These are phyloP conservation scores for Siphonodentalium dalli DNA, from an alignment of 2,888 invertebrate species.

Conservation along the genomic window DNA sequence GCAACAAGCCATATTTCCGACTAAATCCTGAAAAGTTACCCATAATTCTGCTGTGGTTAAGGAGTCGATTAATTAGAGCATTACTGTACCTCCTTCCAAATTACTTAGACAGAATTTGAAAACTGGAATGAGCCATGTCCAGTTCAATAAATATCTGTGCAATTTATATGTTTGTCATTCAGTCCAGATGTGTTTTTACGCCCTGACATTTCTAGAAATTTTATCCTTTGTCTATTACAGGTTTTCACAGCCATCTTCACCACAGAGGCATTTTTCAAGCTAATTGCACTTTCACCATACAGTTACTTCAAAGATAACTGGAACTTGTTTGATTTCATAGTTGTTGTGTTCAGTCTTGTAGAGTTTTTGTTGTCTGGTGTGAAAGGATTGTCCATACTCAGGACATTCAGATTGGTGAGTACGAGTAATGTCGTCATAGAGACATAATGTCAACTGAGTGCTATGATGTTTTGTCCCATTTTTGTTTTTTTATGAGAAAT, in stretches of 20 bases:
- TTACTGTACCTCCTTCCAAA: too few relatives aligned
- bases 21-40: too few relatives aligned
- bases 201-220: background rate
- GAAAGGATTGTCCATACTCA: constrained; percentile 93
- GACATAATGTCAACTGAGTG: too few relatives aligned
- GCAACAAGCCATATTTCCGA: too few relatives aligned
- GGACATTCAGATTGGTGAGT: constrained; percentile 97
- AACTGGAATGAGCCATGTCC: too few relatives aligned
- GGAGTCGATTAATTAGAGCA: too few relatives aligned
- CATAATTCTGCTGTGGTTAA: too few relatives aligned
- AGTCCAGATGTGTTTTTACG: background rate
- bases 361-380: constrained; percentile 93
- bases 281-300: constrained; percentile 96
- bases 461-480: too few relatives aligned
- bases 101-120: too few relatives aligned
- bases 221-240: constrained; percentile 69
- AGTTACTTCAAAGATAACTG: constrained; percentile 98
- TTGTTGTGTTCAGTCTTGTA: constrained; percentile 92
- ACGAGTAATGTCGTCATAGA: too few relatives aligned
- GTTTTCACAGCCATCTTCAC: constrained; percentile 98
- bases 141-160: too few relatives aligned
- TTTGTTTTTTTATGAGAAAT: too few relatives aligned
- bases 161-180: background rate
- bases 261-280: constrained; percentile 91
- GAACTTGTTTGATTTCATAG: constrained; percentile 99